Conservation (phyloP, 2,113 vertebrate genomes). For the Dissostichus mawsoni region DNA sequence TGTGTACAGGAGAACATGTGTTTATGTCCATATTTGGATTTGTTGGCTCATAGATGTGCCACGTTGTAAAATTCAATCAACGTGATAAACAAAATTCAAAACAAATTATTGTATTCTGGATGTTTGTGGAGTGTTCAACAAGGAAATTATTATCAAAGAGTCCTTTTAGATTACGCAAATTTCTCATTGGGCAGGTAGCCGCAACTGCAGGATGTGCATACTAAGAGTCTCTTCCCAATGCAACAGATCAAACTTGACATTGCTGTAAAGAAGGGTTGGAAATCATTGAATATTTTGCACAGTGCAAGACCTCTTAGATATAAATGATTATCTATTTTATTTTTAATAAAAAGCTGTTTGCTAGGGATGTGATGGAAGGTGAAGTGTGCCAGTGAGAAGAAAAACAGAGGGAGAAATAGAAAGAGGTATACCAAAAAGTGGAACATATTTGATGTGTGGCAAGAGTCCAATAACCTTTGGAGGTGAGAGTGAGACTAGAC, state of each 20-base stretch:
- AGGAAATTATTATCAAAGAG: constrained; percentile 57
- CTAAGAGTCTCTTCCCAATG: constrained; percentile 34
- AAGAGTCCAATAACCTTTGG: constrained; percentile 56
- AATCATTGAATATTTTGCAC: not conserved
- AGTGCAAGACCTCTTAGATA: constrained; percentile 1
- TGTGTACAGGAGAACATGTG: constrained; percentile 8
- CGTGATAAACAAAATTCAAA: constrained; percentile 54
- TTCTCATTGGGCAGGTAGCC: constrained; percentile 17
- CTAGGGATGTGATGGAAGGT: constrained; percentile 22
- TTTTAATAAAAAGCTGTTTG: not conserved
- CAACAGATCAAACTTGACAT: constrained; percentile 32
- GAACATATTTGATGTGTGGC: constrained; percentile 54
- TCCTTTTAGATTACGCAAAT: constrained; percentile 40
- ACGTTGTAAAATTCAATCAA: constrained; percentile 62
- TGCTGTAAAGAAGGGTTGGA: constrained; percentile 22
- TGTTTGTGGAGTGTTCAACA: constrained; percentile 42
- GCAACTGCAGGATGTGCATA: constrained; percentile 36
- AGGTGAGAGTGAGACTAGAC: constrained; percentile 40
- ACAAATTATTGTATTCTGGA: constrained; percentile 49
- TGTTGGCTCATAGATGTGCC: constrained; percentile 19
- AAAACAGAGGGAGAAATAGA: not conserved
- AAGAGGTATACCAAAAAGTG: constrained; percentile 43
- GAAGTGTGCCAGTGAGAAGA: not conserved
- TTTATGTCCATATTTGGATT: constrained; percentile 33
- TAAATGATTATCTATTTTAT: not conserved